These are phyloP conservation scores for Centropus bengalensis DNA, from an alignment of 2,113 vertebrate genomes.

Conservation along the genomic window DNA sequence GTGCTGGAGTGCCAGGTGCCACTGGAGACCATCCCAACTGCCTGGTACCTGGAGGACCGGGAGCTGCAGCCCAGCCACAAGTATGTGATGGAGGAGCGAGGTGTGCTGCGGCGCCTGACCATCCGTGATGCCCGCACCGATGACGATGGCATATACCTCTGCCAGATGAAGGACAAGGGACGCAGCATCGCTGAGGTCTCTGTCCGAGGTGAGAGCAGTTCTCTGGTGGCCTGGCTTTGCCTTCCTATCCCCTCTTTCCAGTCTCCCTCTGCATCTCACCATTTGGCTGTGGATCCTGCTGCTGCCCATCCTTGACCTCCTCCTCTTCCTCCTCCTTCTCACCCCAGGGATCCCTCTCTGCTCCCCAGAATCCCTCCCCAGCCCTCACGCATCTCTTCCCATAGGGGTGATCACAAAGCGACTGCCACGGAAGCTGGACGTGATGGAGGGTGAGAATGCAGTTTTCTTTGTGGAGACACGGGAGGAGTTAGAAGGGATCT, in stretches of 20 bases:
- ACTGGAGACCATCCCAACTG: conserved; percentile 87
- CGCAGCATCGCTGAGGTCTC: conserved; percentile 93
- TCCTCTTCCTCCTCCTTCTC: background rate
- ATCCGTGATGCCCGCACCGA: conserved; percentile 90
- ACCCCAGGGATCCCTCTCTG: background rate
- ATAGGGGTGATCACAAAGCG: conserved; percentile 78
- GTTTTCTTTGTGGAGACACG: conserved; percentile 93
- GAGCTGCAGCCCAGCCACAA: conserved; percentile 92
- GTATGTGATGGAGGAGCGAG: conserved; percentile 93
- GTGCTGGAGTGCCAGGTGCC: conserved; percentile 97
- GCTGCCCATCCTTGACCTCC: background rate
- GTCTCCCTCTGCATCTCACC: background rate
- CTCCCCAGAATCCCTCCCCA: background rate
- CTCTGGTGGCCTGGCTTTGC: accelerated
- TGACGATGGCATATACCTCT: conserved; percentile 95
- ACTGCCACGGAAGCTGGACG: conserved; percentile 92
- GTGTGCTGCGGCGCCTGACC: conserved; percentile 86
- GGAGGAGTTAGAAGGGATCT: conserved; percentile 85
- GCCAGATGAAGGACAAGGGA: conserved; percentile 94
- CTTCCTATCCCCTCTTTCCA: background rate
- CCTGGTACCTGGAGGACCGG: conserved; percentile 95
- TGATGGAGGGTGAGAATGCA: conserved; percentile 94
- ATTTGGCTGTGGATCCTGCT: background rate
- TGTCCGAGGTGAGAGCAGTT: conserved; percentile 85
- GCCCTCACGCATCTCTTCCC: background rate